Percentiles rank a stretch among this genome's conserved stretches.
These are phyloP conservation scores for Parelbella ahira DNA, from an alignment of 2,888 invertebrate species.

Conservation along the genomic window DNA sequence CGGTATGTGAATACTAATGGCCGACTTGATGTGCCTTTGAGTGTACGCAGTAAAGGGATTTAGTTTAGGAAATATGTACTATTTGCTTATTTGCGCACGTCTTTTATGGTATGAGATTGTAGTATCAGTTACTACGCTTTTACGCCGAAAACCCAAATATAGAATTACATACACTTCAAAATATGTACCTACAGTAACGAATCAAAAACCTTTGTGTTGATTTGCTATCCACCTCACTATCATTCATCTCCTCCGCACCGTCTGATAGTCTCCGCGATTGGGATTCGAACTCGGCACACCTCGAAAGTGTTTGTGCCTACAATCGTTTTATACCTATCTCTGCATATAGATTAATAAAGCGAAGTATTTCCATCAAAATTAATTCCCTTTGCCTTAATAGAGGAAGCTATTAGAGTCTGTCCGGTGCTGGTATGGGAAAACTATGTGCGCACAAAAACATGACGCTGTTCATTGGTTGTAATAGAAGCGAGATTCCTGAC, in stretches of 20 bases:
- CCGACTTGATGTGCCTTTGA: background rate
- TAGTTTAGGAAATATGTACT: conserved; percentile 1
- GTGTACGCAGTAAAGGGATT: no score
- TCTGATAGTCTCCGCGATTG: background rate
- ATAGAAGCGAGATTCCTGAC: background rate
- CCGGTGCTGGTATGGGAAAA: conserved; percentile 5
- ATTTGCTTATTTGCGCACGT: background rate
- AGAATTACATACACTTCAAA: no score
- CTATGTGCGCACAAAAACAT: conserved; percentile 11
- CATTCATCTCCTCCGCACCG: no score
- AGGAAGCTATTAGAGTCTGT: conserved; percentile 8
- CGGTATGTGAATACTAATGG: conserved; percentile 13
- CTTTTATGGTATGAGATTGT: no score
- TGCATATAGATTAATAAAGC: background rate
- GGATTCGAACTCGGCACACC: no score
- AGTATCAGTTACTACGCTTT: no score
- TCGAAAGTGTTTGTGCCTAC: no score
- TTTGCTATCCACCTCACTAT: no score
- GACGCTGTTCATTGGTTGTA: background rate
- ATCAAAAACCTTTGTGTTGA: no score
- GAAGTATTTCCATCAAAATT: background rate
- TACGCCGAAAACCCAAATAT: no score
- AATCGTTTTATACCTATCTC: no score
- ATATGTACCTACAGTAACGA: no score
- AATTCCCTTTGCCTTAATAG: conserved; percentile 5